Evolutionary conservation across 2,888 invertebrate species (phyloP), one percentile per base, ranked within the genome.

Genomic region (Noctua fimbriata): DNA sequence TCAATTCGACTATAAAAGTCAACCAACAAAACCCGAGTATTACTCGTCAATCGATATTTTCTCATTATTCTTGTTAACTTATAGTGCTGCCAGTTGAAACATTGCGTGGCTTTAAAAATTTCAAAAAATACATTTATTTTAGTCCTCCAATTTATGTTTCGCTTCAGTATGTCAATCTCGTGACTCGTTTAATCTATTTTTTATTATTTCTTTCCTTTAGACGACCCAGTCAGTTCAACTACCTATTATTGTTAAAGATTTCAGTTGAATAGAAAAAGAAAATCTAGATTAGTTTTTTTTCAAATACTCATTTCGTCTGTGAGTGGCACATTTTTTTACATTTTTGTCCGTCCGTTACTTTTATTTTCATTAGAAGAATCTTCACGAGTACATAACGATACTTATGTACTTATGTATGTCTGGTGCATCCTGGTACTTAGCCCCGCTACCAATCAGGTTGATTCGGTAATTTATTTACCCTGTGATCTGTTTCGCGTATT

Each of bases 121-220:
- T 55, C 0, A 73, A 76, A 78, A 79, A 77, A 73, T n/a, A 72
- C 5, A 72, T 74, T 76, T 12, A 10, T 21, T 73, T 66, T 49
- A n/a, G 7, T 72, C 10, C 2, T 58, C 60, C 73, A 84, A 87
- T 84, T 76, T 73, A 73, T 74, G 78, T 87, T 79, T 79, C 28
- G 47, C 49, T 73, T 24, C 10, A 44, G 14, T 85, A 73, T 67
- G 70, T 74, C 76, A 80, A 69, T 74, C 60, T 58, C n/a, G 58
- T 87, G 71, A 28, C 44, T 76, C 10, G 47, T 78, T 66, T 73
- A 32, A 70, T 77, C 7, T 58, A 58, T 70, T 75, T 52, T 47
- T 67, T 32, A 71, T 79, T 75, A n/a, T 76, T 44, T 60, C 21
- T 65, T 49, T 66, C 32, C 10, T 66, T 81, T 74, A 12, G 47